Base-by-base conservation (phyloP, 1,140 invertebrate genomes). In the Sesamia nonagrioides region DNA sequence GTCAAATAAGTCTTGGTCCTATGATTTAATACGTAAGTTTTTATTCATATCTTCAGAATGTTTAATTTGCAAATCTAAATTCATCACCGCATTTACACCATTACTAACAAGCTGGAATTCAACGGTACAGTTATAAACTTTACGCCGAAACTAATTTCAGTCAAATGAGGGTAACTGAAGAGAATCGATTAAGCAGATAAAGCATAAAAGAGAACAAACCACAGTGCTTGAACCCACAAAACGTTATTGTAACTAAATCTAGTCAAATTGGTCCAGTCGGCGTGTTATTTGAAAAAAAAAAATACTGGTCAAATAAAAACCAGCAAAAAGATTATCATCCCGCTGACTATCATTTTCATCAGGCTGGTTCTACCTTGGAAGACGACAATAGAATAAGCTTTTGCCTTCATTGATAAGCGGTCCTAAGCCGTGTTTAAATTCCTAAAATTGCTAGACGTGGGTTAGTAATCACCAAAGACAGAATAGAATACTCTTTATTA, bases 101-200 rank as follows among this genome's bases (percentile, higher is more conserved):
- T 63, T 4, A 42, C 21, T 58, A 63, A 40, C 4, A 17, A 63
- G 42, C n/a, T 63, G 37, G n/a, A 9, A 18, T 37, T 17, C n/a
- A 18, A 7, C 1, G 37, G 8, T 73, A 66, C 74, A 54, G 74
- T 77, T 77, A 68, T 8, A n/a, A 77, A 77, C 56, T 66, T 68
- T 40, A 77, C 48, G 45, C 33, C 17, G 40, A 77, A 77, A 54
- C 48, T 48, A 18, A 75, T 15, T 18, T 6, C 3, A 76, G 15
- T 40, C 61, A n/a, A 40, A 54, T 68, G 27, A 77, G 40, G 21
- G 42, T 45, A 18, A 15, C 60, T 56, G 45, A 17, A 54, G 27
- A 68, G n/a, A 77, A 77, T 77, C 61, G 61, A 68, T 77, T 68
- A 77, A 45, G n/a, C 27, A 18, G 50, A 72, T n/a, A 72, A 72